These are phyloP conservation scores for Athetis lepigone DNA, from an alignment of 2,888 invertebrate species.

Conservation along the genomic window DNA sequence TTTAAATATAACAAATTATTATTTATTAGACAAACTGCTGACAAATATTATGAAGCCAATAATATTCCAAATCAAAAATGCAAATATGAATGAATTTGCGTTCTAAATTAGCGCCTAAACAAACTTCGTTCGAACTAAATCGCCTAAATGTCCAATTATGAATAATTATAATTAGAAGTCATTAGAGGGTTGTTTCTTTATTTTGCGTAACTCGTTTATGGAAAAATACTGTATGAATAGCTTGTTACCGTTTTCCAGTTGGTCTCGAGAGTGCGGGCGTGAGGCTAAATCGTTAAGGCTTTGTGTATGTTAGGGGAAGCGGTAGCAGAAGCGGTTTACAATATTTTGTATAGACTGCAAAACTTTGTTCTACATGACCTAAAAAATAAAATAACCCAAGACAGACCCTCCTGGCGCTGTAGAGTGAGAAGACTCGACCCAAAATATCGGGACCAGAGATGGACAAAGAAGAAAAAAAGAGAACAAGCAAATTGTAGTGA, in stretches of 20 bases:
- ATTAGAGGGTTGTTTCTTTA: conserved; percentile 80
- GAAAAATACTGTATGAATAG: conserved; percentile 82
- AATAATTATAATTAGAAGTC: conserved; percentile 76
- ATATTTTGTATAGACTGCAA: too few relatives aligned
- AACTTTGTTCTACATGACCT: too few relatives aligned
- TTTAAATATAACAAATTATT: conserved; percentile 20
- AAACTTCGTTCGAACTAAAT: conserved; percentile 67
- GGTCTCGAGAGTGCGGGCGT: conserved; percentile 77
- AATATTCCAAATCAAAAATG: conserved; percentile 59
- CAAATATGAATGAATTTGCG: conserved; percentile 58
- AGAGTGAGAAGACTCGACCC: too few relatives aligned
- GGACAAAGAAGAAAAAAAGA: too few relatives aligned
- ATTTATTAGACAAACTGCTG: conserved; percentile 38
- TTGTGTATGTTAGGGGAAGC: conserved; percentile 52
- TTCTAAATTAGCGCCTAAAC: conserved; percentile 68
- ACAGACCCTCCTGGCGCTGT: too few relatives aligned
- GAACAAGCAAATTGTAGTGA: too few relatives aligned
- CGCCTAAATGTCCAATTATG: conserved; percentile 78
- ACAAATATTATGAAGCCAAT: conserved; percentile 30
- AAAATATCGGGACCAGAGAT: too few relatives aligned
- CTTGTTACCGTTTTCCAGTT: conserved; percentile 85
- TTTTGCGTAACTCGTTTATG: conserved; percentile 79
- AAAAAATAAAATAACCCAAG: too few relatives aligned
- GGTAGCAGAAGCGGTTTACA: conserved; percentile 27
- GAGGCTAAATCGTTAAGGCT: conserved; percentile 73